These are phyloP conservation scores for Drosophila sproati DNA, from an alignment of 1,140 invertebrate species.

Conservation along the genomic window DNA sequence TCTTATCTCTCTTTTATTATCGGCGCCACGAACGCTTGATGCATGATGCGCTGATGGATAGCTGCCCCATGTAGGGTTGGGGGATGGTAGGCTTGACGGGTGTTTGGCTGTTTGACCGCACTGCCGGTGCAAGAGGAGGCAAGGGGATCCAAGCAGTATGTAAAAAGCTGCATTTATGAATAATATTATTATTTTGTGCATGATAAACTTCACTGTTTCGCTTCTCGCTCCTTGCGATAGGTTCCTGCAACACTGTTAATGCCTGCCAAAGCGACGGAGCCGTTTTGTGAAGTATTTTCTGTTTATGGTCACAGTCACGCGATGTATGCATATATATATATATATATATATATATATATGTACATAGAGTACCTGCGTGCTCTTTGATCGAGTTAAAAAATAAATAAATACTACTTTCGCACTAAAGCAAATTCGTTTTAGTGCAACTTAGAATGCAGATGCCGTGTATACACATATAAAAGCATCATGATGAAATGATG, in stretches of 20 bases:
- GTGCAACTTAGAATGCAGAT: conserved; percentile 10
- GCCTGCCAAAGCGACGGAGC: conserved; percentile 72
- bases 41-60: conserved; percentile 83
- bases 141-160: conserved; percentile 27
- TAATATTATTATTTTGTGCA: conserved; percentile 75
- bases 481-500: background rate
- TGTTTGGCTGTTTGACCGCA: conserved; percentile 14
- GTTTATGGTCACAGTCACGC: conserved; percentile 76
- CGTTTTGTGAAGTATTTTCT: conserved; percentile 80
- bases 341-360: background rate
- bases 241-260: conserved; percentile 61
- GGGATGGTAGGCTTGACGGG: conserved; percentile 12
- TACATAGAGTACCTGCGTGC: conserved; percentile 41
- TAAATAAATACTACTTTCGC: conserved; percentile 26
- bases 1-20: conserved; percentile 82
- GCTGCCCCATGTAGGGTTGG: conserved; percentile 51
- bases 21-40: conserved; percentile 76
- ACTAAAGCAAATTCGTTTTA: conserved; percentile 22
- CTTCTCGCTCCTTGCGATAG: conserved; percentile 38
- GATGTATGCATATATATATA: conserved; percentile 32
- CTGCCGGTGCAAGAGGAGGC: background rate
- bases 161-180: conserved; percentile 74
- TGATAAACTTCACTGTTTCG: conserved; percentile 70
- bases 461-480: conserved; percentile 1
- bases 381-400: conserved; percentile 33